Percentiles rank a stretch among this genome's conserved stretches.
phyloP scores from a whole-genome alignment of 2,797 vertebrate genomes.

The Tapirus indicus region DNA sequence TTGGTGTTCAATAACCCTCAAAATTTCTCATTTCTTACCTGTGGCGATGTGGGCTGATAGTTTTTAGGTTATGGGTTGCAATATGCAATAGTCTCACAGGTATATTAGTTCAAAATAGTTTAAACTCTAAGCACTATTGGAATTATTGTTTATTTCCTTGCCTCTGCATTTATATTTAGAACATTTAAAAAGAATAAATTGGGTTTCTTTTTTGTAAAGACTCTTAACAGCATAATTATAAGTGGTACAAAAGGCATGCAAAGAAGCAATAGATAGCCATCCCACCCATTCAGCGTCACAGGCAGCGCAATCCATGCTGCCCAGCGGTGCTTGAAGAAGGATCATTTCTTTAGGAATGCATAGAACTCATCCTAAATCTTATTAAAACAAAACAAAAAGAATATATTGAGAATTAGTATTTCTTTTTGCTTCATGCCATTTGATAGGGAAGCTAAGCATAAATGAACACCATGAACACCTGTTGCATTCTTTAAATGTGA shows the following conservation, averaged over 20 bases:
- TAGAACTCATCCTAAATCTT: slow-evolving; percentile 54
- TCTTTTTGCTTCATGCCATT: slow-evolving; percentile 56
- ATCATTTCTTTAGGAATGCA: slow-evolving; percentile 62
- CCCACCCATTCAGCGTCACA: slow-evolving; percentile 63
- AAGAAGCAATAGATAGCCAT: slow-evolving; percentile 67
- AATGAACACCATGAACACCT: not conserved
- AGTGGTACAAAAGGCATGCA: slow-evolving; percentile 65
- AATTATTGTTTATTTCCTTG: slow-evolving; percentile 73
- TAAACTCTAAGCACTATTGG: slow-evolving; percentile 71
- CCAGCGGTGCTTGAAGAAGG: slow-evolving; percentile 39
- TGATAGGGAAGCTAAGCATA: slow-evolving; percentile 43
- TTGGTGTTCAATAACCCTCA: slow-evolving; percentile 88
- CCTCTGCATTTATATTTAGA: slow-evolving; percentile 79
- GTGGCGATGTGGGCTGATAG: slow-evolving; percentile 83
- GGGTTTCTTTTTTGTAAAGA: slow-evolving; percentile 75
- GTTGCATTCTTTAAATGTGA: not conserved
- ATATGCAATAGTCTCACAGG: slow-evolving; percentile 73
- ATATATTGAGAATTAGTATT: slow-evolving; percentile 41
- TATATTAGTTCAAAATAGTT: slow-evolving; percentile 77
- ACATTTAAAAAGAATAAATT: slow-evolving; percentile 80
- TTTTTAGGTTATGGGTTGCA: slow-evolving; percentile 78
- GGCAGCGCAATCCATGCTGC: not conserved
- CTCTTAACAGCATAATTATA: slow-evolving; percentile 79
- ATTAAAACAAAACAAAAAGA: slow-evolving; percentile 64
- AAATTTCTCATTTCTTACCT: slow-evolving; percentile 89